Evolutionary conservation across 1,140 invertebrate species (phyloP).

Genomic region (Helicorthomorpha holstii): DNA sequence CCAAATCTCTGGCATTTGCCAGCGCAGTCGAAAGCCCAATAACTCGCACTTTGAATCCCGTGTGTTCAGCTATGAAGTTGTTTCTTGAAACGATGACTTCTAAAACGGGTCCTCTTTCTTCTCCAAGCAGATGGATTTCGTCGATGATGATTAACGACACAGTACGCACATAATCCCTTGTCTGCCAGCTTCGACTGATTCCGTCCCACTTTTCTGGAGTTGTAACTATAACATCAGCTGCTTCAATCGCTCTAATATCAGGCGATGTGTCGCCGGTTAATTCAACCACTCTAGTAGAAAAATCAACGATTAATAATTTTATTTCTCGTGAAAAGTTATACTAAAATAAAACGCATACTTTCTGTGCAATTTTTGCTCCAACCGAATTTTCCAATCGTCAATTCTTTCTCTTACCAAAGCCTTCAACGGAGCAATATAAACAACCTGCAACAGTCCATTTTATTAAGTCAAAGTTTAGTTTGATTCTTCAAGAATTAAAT

Average conservation of each 20-base stretch:
- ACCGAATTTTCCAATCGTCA: constrained; percentile 84
- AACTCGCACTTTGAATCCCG: constrained; percentile 53
- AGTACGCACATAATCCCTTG: constrained; percentile 76
- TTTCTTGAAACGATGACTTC: constrained; percentile 53
- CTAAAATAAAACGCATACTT: constrained; percentile 10
- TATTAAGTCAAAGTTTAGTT: no score
- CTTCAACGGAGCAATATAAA: constrained; percentile 98
- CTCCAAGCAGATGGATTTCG: constrained; percentile 85
- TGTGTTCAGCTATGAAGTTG: constrained; percentile 83
- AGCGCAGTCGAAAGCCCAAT: constrained; percentile 93
- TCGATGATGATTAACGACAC: constrained; percentile 93
- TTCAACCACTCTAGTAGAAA: constrained; percentile 66
- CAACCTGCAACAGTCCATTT: constrained; percentile 41
- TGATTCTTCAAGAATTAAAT: not conserved
- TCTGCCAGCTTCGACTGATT: constrained; percentile 93
- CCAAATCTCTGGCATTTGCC: constrained; percentile 91
- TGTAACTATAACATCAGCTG: constrained; percentile 84
- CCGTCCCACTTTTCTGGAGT: constrained; percentile 99
- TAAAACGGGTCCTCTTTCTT: constrained; percentile 44
- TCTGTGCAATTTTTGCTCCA: constrained; percentile 56
- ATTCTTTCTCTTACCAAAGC: constrained; percentile 92
- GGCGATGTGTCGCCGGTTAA: constrained; percentile 92
- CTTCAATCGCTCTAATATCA: constrained; percentile 65
- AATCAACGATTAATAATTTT: not conserved
- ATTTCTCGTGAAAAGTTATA: not conserved